phyloP scores from a whole-genome alignment of 2,888 invertebrate species.

The Mimachlamys varia region DNA sequence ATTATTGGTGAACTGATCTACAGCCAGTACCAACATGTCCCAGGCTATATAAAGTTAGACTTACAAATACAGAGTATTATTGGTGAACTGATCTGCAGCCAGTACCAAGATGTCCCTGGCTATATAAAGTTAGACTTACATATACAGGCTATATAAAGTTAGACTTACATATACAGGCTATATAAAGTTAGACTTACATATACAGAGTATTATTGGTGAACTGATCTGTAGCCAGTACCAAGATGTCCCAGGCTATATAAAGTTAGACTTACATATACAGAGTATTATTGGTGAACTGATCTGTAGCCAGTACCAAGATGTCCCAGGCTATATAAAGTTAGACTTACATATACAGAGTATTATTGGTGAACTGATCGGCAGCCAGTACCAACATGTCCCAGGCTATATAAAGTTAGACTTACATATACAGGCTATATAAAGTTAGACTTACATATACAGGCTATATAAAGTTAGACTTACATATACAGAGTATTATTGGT shows the following conservation, averaged over 20 bases:
- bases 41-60: slow-evolving; percentile 84
- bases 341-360: slow-evolving; percentile 66
- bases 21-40: slow-evolving; percentile 72
- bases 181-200: slow-evolving; percentile 56
- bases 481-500: slow-evolving; percentile 65
- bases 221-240: slow-evolving; percentile 65
- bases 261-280: slow-evolving; percentile 79
- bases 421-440: too few species aligned
- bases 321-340: slow-evolving; percentile 84
- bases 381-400: slow-evolving; percentile 81
- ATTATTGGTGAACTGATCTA: slow-evolving; percentile 57
- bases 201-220: slow-evolving; percentile 64
- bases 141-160: too few species aligned
- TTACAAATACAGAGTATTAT: slow-evolving; percentile 68
- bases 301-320: slow-evolving; percentile 67
- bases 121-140: too few species aligned
- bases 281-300: slow-evolving; percentile 56
- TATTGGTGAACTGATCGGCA: slow-evolving; percentile 55
- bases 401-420: slow-evolving; percentile 85
- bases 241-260: slow-evolving; percentile 83
- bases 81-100: slow-evolving; percentile 56
- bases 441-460: slow-evolving; percentile 64
- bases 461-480: slow-evolving; percentile 54
- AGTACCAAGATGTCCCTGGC: slow-evolving; percentile 83
- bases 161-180: slow-evolving; percentile 65